Evolutionary conservation across 1,140 invertebrate species (phyloP), one percentile per base, ranked within the genome.

Genomic region (Heliconius hermathena): DNA sequence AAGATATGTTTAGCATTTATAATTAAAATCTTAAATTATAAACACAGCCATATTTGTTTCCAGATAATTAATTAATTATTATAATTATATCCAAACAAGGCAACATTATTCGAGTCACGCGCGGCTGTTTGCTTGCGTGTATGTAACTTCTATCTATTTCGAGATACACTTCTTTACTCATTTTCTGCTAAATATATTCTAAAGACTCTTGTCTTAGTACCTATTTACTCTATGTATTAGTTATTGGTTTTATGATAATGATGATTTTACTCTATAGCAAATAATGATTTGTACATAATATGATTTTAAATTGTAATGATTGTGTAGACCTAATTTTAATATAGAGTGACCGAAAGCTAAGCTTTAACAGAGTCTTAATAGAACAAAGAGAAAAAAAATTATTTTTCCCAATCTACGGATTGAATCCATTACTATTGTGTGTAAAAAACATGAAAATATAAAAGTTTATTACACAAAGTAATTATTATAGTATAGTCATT

Each of bases 21-120:
- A 29, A 66, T 66, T 66, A 66, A 66, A 66, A 13, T 66, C 60
- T 72, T 20, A 72, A 72, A n/a, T 72, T 38, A 72, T 72, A 13
- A 41, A 38, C 57, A 8, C 26, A 18, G 16, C 1, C 18, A 52
- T 22, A 75, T 75, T 60, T 75, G 29, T 8, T 26, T 26, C 26
- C 4, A 49, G 73, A 29, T 26, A 52, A 29, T 26, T 54, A 13
- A 75, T 75, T 26, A 41, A 41, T 76, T 66, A 66, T 60, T 41
- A 60, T 41, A 66, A 66, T 66, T 66, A 66, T 29, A 29, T 26
- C 60, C 13, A 41, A 76, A 76, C 70, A 54, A 66, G 52, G 52
- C 18, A 38, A 66, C 36, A 36, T 66, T 66, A 76, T 76, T 66
- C 54, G 74, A 66, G 57, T 76, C 74, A 76, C 73, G 73, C 26